Conservation (phyloP, 2,113 vertebrate species). For the Beaufortia kweichowensis region DNA sequence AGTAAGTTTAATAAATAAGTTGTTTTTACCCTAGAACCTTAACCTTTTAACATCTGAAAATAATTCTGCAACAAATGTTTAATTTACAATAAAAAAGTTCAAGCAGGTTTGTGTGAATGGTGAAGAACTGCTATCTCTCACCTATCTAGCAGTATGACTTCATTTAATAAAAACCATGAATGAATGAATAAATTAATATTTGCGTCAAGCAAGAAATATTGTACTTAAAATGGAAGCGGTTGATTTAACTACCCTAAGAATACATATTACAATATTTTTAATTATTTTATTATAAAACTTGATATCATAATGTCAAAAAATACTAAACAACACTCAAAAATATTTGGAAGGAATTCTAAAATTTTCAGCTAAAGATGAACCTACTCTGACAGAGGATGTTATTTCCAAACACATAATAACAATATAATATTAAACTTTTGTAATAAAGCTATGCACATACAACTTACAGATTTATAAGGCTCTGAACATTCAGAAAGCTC, state of each 20-base stretch:
- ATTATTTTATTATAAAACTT: no score
- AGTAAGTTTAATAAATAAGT: not conserved
- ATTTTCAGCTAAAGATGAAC: not conserved
- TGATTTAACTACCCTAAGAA: no score
- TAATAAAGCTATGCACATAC: no score
- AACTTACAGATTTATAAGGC: no score
- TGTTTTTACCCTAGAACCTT: no score
- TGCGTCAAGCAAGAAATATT: not conserved
- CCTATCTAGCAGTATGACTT: not conserved
- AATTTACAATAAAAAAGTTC: no score
- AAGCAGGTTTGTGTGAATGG: not conserved
- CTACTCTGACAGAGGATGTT: not conserved
- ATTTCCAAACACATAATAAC: no score
- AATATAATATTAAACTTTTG: not conserved
- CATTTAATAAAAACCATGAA: slow-evolving; percentile 18
- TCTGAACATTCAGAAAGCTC: not conserved
- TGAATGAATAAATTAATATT: not conserved
- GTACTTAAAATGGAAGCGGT: not conserved
- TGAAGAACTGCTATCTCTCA: slow-evolving; percentile 14
- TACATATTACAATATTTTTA: no score
- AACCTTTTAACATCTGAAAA: no score
- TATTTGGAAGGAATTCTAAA: no score
- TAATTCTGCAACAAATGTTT: not conserved
- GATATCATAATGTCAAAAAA: no score
- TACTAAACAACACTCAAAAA: no score